Evolutionary conservation across 2,888 invertebrate genomes (phyloP), one percentile per base, ranked within the genome.

Genomic region (Helleia helle): DNA sequence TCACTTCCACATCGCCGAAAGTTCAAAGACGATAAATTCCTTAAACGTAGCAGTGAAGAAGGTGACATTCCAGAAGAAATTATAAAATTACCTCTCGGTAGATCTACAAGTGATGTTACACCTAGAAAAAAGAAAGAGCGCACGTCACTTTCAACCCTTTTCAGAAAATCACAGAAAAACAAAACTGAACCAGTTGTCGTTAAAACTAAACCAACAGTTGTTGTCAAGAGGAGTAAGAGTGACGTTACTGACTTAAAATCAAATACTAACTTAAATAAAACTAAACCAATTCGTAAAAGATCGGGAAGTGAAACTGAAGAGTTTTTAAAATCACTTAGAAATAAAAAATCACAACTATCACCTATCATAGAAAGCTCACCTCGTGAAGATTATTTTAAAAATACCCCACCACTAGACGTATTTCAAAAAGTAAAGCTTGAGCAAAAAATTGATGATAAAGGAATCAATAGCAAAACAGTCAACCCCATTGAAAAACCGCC

Each of bases 331-430:
- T 85, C 85, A 1, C 68, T 77, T 13, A 71, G 77, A 50, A 87
- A 87, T 41, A 88, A 87, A 50, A 91, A 91, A 59, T 84, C 89
- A 42, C 93, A 92, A 58, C 64, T 94, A 12, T 92, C 93, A 5
- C 93, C 93, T 0, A 93, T 94, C 38, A 93, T 93, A 49, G 93
- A 93, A 71, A 89, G 90, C 47, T 87, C 90, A 7, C 91, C 89
- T 9, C 85, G 90, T 49, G 91, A 91, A 54, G 91, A 91, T 59
- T 91, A 90, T 56, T 91, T 90, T 51, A 86, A 77, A 46, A 79
- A 74, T 47, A 77, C 71, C 14, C 62, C 81, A 3, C 83, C 83
- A 0, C 59, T 84, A 13, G 83, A 83, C 40, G 44, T 71, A 4
- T 73, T 69, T 44, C 70, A 72, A 42, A 81, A 76, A 50, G 65